Percentiles rank a stretch among this genome's conserved stretches.
These are phyloP conservation scores for Porites lutea DNA, from an alignment of 64 coral and sea anemone genomes.

Conservation along the genomic window DNA sequence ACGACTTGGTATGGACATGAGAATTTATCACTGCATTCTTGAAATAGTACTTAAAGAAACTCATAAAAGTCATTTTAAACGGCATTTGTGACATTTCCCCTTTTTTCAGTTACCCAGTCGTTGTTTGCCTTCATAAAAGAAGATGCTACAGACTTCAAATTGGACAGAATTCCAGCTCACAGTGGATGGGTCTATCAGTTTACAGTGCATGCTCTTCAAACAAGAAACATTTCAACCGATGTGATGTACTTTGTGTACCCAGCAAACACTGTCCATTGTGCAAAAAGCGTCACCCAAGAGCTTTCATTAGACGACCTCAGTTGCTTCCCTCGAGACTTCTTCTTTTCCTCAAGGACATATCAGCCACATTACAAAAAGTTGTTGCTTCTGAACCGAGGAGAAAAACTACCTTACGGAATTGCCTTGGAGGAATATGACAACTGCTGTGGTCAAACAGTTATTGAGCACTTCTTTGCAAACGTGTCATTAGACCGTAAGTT, in stretches of 20 bases:
- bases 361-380: slow-evolving; percentile 18
- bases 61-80: background rate
- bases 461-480: slow-evolving; percentile 53
- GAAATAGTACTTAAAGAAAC: too few species aligned
- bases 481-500: slow-evolving; percentile 31
- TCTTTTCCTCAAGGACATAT: slow-evolving; percentile 38
- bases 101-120: background rate
- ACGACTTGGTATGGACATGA: slow-evolving; percentile 14
- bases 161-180: slow-evolving; percentile 46
- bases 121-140: slow-evolving; percentile 43
- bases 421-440: background rate
- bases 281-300: slow-evolving; percentile 6
- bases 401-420: slow-evolving; percentile 21
- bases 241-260: slow-evolving; percentile 61
- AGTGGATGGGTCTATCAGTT: slow-evolving; percentile 66
- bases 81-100: background rate
- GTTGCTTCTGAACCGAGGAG: slow-evolving; percentile 17
- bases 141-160: slow-evolving; percentile 36
- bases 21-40: background rate
- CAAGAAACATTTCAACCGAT: slow-evolving; percentile 6
- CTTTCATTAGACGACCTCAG: background rate
- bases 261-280: background rate
- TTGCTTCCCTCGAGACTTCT: slow-evolving; percentile 58
- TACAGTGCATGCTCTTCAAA: slow-evolving; percentile 42
- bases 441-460: slow-evolving; percentile 31